Conservation (phyloP, 2,888 invertebrate genomes). For the Aphodius granarius region DNA sequence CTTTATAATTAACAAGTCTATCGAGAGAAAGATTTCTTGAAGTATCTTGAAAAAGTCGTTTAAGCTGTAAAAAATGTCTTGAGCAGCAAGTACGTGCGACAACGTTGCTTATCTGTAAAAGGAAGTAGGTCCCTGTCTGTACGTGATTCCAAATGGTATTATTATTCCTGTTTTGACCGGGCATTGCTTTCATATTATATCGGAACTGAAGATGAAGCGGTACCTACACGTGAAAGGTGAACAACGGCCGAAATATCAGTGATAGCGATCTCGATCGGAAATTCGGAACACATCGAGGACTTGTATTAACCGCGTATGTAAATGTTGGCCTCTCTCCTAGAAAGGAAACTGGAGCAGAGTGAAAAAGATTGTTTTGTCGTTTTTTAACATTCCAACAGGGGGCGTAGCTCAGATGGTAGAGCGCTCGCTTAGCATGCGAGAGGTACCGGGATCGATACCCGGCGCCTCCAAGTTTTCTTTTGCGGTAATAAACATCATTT, state of each 20-base stretch:
- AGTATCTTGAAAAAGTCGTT: background rate
- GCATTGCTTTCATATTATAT: background rate
- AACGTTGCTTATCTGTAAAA: background rate
- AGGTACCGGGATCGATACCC: conserved; percentile 60
- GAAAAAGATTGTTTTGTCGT: too few species aligned
- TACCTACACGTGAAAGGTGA: background rate
- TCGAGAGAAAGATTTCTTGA: background rate
- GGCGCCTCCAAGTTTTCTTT: conserved; percentile 51
- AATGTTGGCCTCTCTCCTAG: too few species aligned
- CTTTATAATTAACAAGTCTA: background rate
- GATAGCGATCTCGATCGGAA: background rate
- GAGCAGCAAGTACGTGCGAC: background rate
- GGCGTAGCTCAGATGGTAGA: conserved; percentile 59
- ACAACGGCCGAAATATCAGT: background rate
- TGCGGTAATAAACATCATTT: too few species aligned
- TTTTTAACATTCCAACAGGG: conserved; percentile 18
- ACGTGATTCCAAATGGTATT: background rate
- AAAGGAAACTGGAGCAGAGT: too few species aligned
- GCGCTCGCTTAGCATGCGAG: conserved; percentile 60
- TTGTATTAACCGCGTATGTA: too few species aligned
- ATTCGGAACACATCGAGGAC: background rate
- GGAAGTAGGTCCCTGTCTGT: background rate
- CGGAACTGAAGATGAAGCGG: background rate
- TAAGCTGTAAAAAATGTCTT: background rate
- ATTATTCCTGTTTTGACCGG: background rate